Percentiles rank a stretch among this genome's conserved stretches.
Conservation (phyloP, 2,888 invertebrate species). For the Hirtodrosophila histrioides region DNA sequence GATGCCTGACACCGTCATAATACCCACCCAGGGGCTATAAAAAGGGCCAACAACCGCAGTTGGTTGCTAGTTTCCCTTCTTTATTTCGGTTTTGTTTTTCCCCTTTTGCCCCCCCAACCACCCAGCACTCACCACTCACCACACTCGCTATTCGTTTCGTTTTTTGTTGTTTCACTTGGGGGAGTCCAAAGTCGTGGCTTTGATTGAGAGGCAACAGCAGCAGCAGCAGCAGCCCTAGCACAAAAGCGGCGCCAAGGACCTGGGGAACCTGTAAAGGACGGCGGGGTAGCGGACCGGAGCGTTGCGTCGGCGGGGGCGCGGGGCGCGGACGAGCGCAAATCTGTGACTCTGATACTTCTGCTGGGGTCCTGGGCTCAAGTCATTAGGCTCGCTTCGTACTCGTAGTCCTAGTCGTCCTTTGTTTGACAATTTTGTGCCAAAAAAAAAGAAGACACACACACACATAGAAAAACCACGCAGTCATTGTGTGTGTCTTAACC, state of each 20-base stretch:
- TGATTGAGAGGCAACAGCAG: constrained; percentile 65
- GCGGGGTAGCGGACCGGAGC: constrained; percentile 7
- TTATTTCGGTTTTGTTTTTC: constrained; percentile 34
- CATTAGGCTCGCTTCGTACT: constrained; percentile 59
- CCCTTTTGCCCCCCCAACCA: neutral
- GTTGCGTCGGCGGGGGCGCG: neutral
- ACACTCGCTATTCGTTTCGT: neutral
- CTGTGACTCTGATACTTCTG: constrained; percentile 39
- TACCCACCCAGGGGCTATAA: constrained; percentile 51
- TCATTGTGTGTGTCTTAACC: constrained; percentile 52
- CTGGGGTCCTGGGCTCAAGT: constrained; percentile 58
- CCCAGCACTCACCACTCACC: neutral
- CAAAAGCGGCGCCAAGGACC: constrained; percentile 59
- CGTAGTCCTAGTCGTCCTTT: constrained; percentile 47
- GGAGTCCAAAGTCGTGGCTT: constrained; percentile 63
- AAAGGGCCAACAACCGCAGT: constrained; percentile 73
- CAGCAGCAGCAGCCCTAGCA: constrained; percentile 25
- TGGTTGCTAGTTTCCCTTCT: constrained; percentile 49
- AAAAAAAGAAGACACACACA: constrained; percentile 21
- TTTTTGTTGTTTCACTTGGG: constrained; percentile 50
- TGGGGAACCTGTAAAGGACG: neutral
- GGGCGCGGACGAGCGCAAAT: neutral
- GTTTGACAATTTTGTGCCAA: constrained; percentile 67
- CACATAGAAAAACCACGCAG: neutral
- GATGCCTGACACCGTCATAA: constrained; percentile 56